Evolutionary conservation across 2,888 invertebrate species (phyloP).

Genomic region (Lithophane leautieri): DNA sequence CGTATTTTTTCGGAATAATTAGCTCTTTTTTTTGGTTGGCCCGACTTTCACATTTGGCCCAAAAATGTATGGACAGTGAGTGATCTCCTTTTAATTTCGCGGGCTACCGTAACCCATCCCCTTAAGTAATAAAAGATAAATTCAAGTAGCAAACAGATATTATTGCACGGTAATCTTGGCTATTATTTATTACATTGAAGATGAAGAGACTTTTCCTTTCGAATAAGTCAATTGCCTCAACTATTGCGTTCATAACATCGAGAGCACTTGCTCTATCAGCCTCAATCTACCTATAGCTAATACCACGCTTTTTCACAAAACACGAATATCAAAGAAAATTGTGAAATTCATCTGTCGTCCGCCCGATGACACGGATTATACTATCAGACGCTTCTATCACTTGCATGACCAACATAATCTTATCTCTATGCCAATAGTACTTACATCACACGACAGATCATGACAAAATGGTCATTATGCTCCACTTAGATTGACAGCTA

Average conservation of each 20-base stretch:
- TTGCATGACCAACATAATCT: slow-evolving; percentile 34
- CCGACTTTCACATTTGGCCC: no score
- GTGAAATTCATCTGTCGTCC: slow-evolving; percentile 70
- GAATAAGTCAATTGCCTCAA: slow-evolving; percentile 26
- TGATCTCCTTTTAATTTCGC: no score
- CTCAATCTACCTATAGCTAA: slow-evolving; percentile 34
- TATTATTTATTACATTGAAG: no score
- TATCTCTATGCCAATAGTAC: slow-evolving; percentile 33
- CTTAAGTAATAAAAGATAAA: no score
- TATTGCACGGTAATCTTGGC: background rate
- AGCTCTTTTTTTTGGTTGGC: no score
- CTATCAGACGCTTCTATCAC: slow-evolving; percentile 65
- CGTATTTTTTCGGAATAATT: no score
- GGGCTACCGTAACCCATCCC: no score
- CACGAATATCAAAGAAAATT: slow-evolving; percentile 61
- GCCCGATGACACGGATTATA: slow-evolving; percentile 70
- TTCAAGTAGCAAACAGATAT: background rate
- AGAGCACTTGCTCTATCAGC: slow-evolving; percentile 26
- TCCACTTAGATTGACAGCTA: slow-evolving; percentile 53
- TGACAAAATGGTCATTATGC: slow-evolving; percentile 35
- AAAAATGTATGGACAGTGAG: no score
- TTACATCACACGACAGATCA: slow-evolving; percentile 47
- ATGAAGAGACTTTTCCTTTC: slow-evolving; percentile 35
- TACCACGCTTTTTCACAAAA: slow-evolving; percentile 43
- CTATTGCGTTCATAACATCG: slow-evolving; percentile 30